Evolutionary conservation across 2,797 vertebrate species (phyloP).

Genomic region (Pseudomugil gertrudae): DNA sequence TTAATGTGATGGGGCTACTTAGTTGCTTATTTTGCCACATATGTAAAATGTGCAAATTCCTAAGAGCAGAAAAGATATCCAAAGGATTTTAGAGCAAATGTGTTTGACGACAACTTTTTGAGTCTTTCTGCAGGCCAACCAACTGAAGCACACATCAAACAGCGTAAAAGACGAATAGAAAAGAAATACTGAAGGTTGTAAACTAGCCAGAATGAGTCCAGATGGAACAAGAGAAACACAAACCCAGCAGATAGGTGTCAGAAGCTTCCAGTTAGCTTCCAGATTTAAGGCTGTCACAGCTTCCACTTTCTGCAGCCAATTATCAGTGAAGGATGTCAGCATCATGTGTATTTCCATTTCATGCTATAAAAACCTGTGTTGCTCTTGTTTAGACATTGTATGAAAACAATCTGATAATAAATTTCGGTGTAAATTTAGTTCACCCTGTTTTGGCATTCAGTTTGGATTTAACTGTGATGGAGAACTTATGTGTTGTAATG

Average conservation of each 20-base stretch:
- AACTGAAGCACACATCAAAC: not conserved
- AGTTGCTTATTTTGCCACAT: not conserved
- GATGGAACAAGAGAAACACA: not conserved
- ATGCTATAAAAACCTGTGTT: not conserved
- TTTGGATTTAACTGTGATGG: not conserved
- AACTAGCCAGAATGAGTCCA: not conserved
- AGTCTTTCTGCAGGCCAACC: not conserved
- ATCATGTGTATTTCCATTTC: not conserved
- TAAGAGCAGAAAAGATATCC: not conserved
- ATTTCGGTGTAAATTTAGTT: not conserved
- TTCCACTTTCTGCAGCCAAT: not conserved
- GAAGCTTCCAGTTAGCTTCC: not conserved
- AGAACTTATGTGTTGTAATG: not conserved
- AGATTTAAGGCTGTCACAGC: not conserved
- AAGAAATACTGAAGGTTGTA: not conserved
- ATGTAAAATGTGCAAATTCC: not conserved
- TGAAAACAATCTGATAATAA: not conserved
- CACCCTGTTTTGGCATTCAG: not conserved
- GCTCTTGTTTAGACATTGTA: not conserved
- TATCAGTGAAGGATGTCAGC: slow-evolving; percentile 1
- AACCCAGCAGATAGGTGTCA: not conserved
- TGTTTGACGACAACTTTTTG: not conserved
- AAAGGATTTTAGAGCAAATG: not conserved
- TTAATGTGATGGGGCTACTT: not conserved
- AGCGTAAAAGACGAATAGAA: not conserved